Evolutionary conservation across 2,797 vertebrate species (phyloP).

Genomic region (Chelmon rostratus): DNA sequence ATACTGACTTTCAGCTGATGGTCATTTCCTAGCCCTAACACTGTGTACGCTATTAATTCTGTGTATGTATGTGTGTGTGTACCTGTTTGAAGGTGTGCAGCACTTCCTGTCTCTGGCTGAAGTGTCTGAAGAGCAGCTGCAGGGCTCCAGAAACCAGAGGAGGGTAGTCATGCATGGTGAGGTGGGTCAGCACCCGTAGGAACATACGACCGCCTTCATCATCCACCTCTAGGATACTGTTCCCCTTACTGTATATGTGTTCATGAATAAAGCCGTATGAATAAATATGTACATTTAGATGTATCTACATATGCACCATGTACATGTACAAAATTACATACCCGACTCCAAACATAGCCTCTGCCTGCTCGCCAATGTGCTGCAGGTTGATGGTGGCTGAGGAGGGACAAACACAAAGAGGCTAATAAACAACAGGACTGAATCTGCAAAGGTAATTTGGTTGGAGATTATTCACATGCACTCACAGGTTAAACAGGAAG

Average conservation of each 20-base stretch:
- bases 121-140: conserved; percentile 98
- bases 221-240: conserved; percentile 97
- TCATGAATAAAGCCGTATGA: background rate
- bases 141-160: conserved; percentile 95
- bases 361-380: conserved; percentile 94
- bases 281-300: background rate
- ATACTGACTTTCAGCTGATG: too few species aligned
- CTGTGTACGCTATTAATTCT: background rate
- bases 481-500: background rate
- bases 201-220: conserved; percentile 97
- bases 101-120: conserved; percentile 98
- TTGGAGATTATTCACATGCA: background rate
- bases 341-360: conserved; percentile 98
- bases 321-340: conserved; percentile 72
- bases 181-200: conserved; percentile 93
- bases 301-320: background rate
- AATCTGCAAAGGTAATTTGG: background rate
- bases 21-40: too few species aligned
- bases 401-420: conserved; percentile 33
- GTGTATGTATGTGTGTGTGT: background rate
- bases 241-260: conserved; percentile 88
- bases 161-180: conserved; percentile 97
- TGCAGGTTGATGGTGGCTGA: conserved; percentile 93
- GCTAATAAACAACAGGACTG: background rate
- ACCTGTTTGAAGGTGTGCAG: conserved; percentile 99